Conservation (phyloP, 2,113 vertebrate species). For the Laticauda laticaudata region DNA sequence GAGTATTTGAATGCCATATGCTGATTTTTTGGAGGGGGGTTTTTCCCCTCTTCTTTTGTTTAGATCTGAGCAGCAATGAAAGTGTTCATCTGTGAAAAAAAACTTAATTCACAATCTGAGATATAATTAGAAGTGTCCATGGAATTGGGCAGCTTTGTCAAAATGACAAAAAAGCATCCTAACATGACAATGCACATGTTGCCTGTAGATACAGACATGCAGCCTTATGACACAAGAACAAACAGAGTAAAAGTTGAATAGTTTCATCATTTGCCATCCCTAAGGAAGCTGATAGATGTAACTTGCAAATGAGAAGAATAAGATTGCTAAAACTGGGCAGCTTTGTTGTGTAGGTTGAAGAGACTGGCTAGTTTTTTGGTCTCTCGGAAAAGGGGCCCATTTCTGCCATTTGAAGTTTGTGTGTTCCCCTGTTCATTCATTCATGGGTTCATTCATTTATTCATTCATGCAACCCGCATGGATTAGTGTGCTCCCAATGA, state of each 20-base stretch:
- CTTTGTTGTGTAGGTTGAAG: neutral
- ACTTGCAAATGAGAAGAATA: slow-evolving; percentile 38
- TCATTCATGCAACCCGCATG: slow-evolving; percentile 25
- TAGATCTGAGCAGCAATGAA: slow-evolving; percentile 52
- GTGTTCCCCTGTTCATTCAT: neutral
- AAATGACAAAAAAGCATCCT: neutral
- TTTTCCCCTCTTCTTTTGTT: slow-evolving; percentile 26
- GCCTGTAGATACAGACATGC: neutral
- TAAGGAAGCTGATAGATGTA: neutral
- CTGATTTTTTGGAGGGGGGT: slow-evolving; percentile 36
- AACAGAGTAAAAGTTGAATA: neutral
- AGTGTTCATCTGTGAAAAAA: slow-evolving; percentile 25
- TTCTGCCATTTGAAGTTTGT: neutral
- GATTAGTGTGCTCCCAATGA: slow-evolving; percentile 12
- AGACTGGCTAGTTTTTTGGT: neutral
- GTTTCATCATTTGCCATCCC: neutral
- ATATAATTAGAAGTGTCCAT: neutral
- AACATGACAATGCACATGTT: neutral
- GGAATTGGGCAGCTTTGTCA: neutral
- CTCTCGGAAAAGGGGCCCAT: slow-evolving; percentile 11
- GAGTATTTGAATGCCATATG: slow-evolving; percentile 3
- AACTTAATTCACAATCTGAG: slow-evolving; percentile 29
- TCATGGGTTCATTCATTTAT: slow-evolving; percentile 29
- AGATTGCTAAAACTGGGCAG: slow-evolving; percentile 41
- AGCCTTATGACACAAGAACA: neutral